These are phyloP conservation scores for Cryptomyrus ogoouensis DNA, from an alignment of 2,113 vertebrate species.

Conservation along the genomic window DNA sequence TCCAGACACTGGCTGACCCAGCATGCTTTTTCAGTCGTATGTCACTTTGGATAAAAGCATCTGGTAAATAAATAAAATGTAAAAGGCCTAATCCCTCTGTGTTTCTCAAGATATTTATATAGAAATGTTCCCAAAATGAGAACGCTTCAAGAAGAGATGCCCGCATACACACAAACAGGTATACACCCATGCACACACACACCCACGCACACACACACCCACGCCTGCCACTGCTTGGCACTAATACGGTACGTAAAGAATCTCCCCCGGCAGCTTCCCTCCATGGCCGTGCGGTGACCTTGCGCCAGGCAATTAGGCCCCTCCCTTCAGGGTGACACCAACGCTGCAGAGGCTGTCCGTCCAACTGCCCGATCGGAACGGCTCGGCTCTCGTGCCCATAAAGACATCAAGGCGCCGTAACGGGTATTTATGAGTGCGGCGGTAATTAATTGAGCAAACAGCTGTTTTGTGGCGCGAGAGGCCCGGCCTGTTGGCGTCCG, in stretches of 20 bases:
- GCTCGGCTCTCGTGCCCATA: background rate
- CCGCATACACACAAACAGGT: background rate
- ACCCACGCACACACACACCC: background rate
- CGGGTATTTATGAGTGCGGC: slow-evolving; percentile 24
- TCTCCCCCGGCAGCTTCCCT: background rate
- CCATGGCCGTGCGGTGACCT: slow-evolving; percentile 2
- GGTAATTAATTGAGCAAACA: slow-evolving; percentile 30
- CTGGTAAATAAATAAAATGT: background rate
- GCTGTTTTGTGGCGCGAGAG: slow-evolving; percentile 30
- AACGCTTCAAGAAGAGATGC: background rate
- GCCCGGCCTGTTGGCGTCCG: background rate
- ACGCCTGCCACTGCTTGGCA: background rate
- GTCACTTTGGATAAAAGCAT: background rate
- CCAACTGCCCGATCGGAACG: background rate
- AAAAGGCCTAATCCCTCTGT: background rate
- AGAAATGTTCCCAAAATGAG: background rate
- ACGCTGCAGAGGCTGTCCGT: background rate
- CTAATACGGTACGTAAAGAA: background rate
- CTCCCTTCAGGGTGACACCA: slow-evolving; percentile 17
- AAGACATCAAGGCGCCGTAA: slow-evolving; percentile 23
- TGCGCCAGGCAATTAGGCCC: slow-evolving; percentile 1
- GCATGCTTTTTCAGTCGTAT: background rate
- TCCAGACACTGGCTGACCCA: background rate
- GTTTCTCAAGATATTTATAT: background rate
- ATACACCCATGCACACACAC: background rate